phyloP scores from a whole-genome alignment of 2,113 vertebrate genomes.

The Pseudopipra pipra region DNA sequence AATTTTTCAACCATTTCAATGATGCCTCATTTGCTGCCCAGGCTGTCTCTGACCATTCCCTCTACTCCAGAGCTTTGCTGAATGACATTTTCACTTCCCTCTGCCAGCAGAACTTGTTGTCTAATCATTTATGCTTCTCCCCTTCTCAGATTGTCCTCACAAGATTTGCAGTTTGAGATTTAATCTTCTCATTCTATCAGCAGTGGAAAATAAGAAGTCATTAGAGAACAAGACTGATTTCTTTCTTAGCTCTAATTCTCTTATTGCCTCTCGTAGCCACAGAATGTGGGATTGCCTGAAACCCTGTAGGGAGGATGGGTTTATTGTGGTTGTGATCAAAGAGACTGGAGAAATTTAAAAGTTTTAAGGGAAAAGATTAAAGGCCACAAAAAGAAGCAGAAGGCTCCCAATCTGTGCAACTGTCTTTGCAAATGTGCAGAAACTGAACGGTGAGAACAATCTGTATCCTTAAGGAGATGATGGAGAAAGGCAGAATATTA shows the following conservation, averaged over 20 bases:
- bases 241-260: conserved; percentile 41
- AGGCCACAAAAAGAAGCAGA: conserved; percentile 42
- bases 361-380: conserved; percentile 33
- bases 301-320: conserved; percentile 22
- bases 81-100: neutral
- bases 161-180: conserved; percentile 18
- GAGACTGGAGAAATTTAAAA: neutral
- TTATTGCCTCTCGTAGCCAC: conserved; percentile 32
- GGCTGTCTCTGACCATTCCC: neutral
- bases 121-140: neutral
- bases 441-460: conserved; percentile 59
- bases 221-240: conserved; percentile 50
- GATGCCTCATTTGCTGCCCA: neutral
- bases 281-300: conserved; percentile 21
- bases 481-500: conserved; percentile 47
- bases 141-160: conserved; percentile 6
- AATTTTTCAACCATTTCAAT: neutral
- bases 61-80: neutral
- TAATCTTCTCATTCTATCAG: neutral
- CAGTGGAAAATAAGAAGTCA: conserved; percentile 30
- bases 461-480: conserved; percentile 45
- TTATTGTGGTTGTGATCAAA: conserved; percentile 34
- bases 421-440: conserved; percentile 57
- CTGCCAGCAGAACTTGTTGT: neutral
- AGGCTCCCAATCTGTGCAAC: conserved; percentile 41